Percentiles rank a stretch among this genome's conserved stretches.
Conservation (phyloP, 2,113 vertebrate species). For the Dipodomys spectabilis region DNA sequence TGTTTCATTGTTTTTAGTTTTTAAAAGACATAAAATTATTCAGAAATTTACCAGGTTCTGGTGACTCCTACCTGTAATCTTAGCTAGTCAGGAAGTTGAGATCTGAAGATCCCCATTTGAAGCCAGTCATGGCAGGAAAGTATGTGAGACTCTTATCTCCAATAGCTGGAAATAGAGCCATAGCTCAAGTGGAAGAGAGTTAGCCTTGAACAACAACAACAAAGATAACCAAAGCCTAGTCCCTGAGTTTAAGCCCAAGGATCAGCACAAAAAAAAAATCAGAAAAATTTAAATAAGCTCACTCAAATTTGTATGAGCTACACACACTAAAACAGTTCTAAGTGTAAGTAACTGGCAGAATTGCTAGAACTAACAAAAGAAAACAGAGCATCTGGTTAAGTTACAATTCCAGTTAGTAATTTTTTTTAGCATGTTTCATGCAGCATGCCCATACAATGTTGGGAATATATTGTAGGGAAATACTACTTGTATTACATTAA, state of each 20-base stretch:
- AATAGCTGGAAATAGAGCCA: no score
- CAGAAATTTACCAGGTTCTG: no score
- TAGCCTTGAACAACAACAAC: no score
- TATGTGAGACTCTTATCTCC: no score
- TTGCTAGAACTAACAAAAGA: background rate
- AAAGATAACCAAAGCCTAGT: no score
- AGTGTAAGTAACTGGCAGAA: background rate
- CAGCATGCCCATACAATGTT: background rate
- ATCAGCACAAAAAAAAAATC: constrained; percentile 16
- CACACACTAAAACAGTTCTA: background rate
- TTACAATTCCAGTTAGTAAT: constrained; percentile 24
- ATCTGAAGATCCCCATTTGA: no score
- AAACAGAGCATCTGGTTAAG: background rate
- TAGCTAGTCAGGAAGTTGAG: no score
- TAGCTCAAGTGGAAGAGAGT: no score
- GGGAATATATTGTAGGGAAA: background rate
- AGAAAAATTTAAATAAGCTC: constrained; percentile 12
- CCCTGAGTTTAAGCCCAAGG: no score
- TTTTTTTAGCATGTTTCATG: background rate
- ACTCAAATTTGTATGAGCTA: background rate
- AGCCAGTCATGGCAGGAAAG: no score
- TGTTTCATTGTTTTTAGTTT: background rate
- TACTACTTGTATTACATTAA: constrained; percentile 11
- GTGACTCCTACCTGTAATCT: no score
- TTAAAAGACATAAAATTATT: background rate